Conservation (phyloP, 1,140 invertebrate species). For the Oppia nitens region DNA sequence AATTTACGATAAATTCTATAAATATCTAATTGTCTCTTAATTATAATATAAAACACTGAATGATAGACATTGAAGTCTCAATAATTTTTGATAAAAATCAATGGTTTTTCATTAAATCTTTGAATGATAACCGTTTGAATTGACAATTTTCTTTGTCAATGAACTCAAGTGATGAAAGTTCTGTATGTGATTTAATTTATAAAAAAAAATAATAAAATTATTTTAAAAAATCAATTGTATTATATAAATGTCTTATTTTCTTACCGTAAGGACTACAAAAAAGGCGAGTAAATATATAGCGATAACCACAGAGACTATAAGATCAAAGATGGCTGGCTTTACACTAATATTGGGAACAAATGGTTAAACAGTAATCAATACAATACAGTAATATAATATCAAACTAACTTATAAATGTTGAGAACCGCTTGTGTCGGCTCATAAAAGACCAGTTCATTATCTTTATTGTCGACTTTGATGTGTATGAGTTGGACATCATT, state of each 20-base stretch:
- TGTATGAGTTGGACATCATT: constrained; percentile 10
- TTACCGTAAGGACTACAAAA: constrained; percentile 59
- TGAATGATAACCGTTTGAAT: background rate
- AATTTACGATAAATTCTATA: too few species aligned
- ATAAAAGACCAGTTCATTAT: constrained; percentile 86
- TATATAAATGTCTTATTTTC: background rate
- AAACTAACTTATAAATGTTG: constrained; percentile 65
- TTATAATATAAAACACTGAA: background rate
- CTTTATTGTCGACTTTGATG: constrained; percentile 32
- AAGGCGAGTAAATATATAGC: constrained; percentile 57
- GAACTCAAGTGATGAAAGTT: constrained; percentile 1
- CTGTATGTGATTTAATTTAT: background rate
- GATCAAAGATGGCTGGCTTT: constrained; percentile 91
- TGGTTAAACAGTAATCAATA: constrained; percentile 14
- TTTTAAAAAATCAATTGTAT: background rate
- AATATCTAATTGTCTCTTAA: too few species aligned
- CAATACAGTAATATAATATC: constrained; percentile 15
- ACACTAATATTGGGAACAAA: constrained; percentile 47
- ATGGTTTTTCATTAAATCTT: background rate
- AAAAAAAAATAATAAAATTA: background rate
- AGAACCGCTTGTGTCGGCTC: constrained; percentile 55
- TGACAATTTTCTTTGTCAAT: background rate
- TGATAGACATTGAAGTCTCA: background rate
- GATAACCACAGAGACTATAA: constrained; percentile 74
- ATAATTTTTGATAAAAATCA: background rate